A percentile compares a stretch with the other conserved stretches of the same genome.
phyloP scores from a whole-genome alignment of 92 coral and sea anemone genomes.

The Phenganax stokvisi region DNA sequence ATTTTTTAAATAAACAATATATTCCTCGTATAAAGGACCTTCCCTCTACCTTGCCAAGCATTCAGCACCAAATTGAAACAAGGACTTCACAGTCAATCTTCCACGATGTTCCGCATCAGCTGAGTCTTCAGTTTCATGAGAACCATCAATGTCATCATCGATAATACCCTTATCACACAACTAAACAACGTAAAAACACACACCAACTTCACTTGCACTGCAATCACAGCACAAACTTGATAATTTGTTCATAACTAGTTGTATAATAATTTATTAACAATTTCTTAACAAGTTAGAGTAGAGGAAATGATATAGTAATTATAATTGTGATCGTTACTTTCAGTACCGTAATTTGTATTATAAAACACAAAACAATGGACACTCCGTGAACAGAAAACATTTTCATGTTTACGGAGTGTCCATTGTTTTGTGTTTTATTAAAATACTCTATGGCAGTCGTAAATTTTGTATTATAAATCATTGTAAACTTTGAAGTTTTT shows the following conservation, averaged over 20 bases:
- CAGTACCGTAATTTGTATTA: too few species aligned
- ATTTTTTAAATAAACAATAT: background rate
- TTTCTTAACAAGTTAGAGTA: too few species aligned
- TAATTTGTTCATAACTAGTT: too few species aligned
- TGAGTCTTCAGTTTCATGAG: conserved; percentile 38
- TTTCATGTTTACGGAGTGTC: too few species aligned
- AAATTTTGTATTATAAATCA: background rate
- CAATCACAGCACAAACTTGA: background rate
- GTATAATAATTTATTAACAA: too few species aligned
- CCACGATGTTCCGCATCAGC: conserved; percentile 53
- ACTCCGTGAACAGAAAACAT: too few species aligned
- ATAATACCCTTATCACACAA: conserved; percentile 30
- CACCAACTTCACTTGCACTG: conserved; percentile 30
- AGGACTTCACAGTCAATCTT: conserved; percentile 63
- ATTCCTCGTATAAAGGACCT: background rate
- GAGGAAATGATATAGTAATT: too few species aligned
- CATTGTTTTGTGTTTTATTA: too few species aligned
- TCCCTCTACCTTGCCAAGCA: conserved; percentile 68
- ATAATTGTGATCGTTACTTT: too few species aligned
- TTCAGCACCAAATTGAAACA: conserved; percentile 97
- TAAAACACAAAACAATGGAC: too few species aligned
- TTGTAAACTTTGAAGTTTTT: background rate
- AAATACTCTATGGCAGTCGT: too few species aligned
- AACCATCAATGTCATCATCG: conserved; percentile 15
- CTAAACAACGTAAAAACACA: background rate